Evolutionary conservation across 2,888 invertebrate genomes (phyloP), one percentile per base, ranked within the genome.

Genomic region (Coenonympha arcania): DNA sequence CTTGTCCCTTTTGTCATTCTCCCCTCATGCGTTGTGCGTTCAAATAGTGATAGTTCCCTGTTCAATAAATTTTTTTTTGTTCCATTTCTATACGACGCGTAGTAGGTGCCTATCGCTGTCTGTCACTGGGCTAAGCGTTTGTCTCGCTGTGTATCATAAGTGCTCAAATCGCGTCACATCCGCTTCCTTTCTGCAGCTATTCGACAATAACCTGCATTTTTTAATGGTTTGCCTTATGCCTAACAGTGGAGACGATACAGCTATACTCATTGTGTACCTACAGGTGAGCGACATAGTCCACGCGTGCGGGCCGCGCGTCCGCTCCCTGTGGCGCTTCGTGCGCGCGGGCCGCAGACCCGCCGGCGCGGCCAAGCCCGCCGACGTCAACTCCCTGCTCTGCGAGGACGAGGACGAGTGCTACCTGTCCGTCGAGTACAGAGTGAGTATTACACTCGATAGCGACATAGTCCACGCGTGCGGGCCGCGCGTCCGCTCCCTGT

Each of bases 351-450:
- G 71, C 0, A 70, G 85, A 1, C 76, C 85, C 1, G 55, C 64
- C 6, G 68, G 69, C 61, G 79, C 64, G 0, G 68, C 75, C 34
- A 85, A 84, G 51, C 85, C 85, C 0, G 85, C 85, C 0, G 85
- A 85, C 55, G 81, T 85, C 57, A 85, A 85, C 63, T 82, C 85
- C 0, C 71, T 85, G 2, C 62, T 85, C 30, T 85, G 85, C 54
- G 85, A 85, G 58, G 85, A 85, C 50, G 85, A 85, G 51, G 84
- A 85, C 50, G 85, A 85, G 56, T 85, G 85, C 62, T 79, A 63
- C 60, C 63, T 85, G 52, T 75, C 76, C 8, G 69, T 85, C n/a
- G 85, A 85, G 57, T 85, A 85, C 55, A 72, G 84, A 66, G 85
- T 82, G 61, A 64, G 69, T 61, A 24, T 16, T 9, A 31, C 18